Conservation (phyloP, 2,797 vertebrate species). For the Chromobotia macracanthus region DNA sequence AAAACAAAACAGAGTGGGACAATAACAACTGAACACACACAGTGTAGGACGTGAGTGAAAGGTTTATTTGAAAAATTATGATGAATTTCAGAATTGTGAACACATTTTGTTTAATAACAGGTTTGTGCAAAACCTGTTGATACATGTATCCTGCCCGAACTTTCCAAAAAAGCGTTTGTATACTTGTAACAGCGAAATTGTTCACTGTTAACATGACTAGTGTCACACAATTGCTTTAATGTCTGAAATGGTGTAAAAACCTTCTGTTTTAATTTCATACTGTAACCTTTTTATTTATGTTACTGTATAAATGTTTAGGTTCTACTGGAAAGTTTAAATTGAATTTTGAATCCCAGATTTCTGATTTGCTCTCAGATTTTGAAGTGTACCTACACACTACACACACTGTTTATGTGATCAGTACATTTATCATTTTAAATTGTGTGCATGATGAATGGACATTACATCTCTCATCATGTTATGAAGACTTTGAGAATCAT, state of each 20-base stretch:
- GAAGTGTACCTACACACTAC: not conserved
- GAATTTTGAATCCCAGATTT: not conserved
- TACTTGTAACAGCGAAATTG: not conserved
- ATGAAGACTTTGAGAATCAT: constrained; percentile 9
- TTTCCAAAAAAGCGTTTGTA: not conserved
- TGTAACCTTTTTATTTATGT: not conserved
- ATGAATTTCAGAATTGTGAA: not conserved
- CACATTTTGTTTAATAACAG: not conserved
- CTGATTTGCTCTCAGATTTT: not conserved
- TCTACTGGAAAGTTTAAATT: not conserved
- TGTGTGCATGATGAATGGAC: not conserved
- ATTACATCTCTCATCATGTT: not conserved
- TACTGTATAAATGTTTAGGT: not conserved
- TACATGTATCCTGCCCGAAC: not conserved
- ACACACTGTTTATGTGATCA: not conserved
- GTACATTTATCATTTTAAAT: not conserved
- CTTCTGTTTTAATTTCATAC: not conserved
- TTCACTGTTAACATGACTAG: not conserved
- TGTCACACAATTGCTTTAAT: not conserved
- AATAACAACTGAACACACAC: no score
- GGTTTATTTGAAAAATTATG: not conserved
- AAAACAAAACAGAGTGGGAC: not conserved
- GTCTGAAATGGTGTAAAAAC: not conserved
- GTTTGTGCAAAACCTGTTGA: not conserved
- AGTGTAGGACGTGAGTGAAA: not conserved